These are phyloP conservation scores for Enteromius trimaculatus DNA, from an alignment of 2,797 vertebrate genomes.

Conservation along the genomic window DNA sequence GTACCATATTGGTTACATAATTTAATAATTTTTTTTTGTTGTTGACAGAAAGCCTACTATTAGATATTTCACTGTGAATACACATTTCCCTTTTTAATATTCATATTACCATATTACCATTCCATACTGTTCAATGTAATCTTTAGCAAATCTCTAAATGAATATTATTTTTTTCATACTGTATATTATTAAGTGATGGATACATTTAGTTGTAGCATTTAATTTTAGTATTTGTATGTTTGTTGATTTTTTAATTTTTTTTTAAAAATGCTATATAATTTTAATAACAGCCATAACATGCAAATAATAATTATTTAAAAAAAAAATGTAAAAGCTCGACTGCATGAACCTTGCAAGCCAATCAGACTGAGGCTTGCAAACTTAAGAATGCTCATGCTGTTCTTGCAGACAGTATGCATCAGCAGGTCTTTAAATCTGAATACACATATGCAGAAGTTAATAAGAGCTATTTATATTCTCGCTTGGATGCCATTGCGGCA, in stretches of 20 bases:
- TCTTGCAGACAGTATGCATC: not conserved
- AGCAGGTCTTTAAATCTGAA: not conserved
- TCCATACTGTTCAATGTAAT: not conserved
- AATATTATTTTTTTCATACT: not conserved
- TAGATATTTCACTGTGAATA: not conserved
- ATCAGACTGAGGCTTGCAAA: not conserved
- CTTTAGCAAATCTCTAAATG: not conserved
- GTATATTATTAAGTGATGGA: not conserved
- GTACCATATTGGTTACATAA: not conserved
- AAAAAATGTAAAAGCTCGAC: not conserved
- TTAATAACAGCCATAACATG: not conserved
- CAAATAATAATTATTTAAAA: not conserved
- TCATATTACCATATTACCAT: not conserved
- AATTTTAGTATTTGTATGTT: not conserved
- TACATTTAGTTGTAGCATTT: not conserved
- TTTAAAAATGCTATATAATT: not conserved
- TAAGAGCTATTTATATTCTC: constrained; percentile 29
- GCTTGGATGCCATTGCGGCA: constrained; percentile 35
- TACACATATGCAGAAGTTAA: constrained; percentile 14
- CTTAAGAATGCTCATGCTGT: not conserved
- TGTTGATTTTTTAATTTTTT: not conserved
- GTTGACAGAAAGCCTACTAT: not conserved
- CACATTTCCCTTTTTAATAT: not conserved
- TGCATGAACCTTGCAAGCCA: not conserved
- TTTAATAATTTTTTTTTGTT: not conserved